Evolutionary conservation across 2,797 vertebrate genomes (phyloP), one percentile per base, ranked within the genome.

Genomic region (Pelodytes ibericus): DNA sequence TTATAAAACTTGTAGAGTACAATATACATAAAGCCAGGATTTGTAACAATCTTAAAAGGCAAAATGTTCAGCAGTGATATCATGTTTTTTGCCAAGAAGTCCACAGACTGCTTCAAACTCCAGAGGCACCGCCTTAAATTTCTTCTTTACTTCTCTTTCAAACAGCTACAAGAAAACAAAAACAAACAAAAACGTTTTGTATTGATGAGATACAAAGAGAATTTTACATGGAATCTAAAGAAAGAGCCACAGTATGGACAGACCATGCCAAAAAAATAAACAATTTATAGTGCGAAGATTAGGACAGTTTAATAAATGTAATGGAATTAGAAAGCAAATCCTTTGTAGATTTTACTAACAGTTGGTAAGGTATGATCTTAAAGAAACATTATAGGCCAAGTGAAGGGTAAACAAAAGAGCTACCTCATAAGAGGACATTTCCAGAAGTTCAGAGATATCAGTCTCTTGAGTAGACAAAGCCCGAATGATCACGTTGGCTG

Each of bases 381-480:
- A n/a, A n/a, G n/a, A n/a, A n/a, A n/a, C n/a, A n/a, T n/a, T n/a
- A n/a, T n/a, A n/a, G n/a, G n/a, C n/a, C n/a, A n/a, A n/a, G n/a
- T n/a, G n/a, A n/a, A 36, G 31, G 4, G 31, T 36, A 36, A 36
- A 36, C 4, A 36, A 36, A 36, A 36, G 20, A 33, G 4, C 80
- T 80, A 98, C 98, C 95, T 98, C 94, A 7, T 86, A 94, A 0
- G 89, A 81, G 0, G 95, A 94, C 36, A 93, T 85, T 81, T 98
- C 96, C 78, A 99, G 83, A 18, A 95, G 81, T 0, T 91, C 87
- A 0, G 86, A 89, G 8, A 99, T 83, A 84, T 96, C 94, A 2
- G 90, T 92, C 78, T 99, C 96, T 0, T 89, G 80, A 47, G 85
- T 80, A 0, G 93, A 85, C 25, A 98, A 86, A 0, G 89, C 86